Conservation (phyloP, 2,113 vertebrate genomes). For the Sporophila hypoxantha region DNA sequence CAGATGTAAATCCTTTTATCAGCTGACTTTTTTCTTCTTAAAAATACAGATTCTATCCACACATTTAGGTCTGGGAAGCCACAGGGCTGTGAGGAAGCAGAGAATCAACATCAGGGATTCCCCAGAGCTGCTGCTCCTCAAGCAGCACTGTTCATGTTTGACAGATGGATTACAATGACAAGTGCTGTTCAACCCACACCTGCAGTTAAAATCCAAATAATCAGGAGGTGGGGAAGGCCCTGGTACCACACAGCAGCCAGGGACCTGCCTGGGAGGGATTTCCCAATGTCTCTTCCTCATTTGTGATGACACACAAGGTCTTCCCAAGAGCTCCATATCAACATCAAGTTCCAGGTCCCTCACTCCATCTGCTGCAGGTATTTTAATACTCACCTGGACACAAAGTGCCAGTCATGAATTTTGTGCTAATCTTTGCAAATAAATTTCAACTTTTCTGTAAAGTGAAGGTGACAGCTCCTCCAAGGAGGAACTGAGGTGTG, state of each 20-base stretch:
- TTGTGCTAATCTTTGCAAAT: background rate
- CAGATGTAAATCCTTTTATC: background rate
- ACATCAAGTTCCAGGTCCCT: background rate
- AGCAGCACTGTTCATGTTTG: background rate
- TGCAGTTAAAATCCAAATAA: background rate
- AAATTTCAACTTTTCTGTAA: background rate
- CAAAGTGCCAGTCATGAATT: background rate
- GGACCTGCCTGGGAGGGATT: accelerated
- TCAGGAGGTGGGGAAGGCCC: background rate
- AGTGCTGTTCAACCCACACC: background rate
- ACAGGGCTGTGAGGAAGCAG: background rate
- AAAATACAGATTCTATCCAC: no score
- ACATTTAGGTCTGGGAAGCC: no score
- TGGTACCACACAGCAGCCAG: accelerated
- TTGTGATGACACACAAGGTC: accelerated
- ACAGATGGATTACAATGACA: accelerated
- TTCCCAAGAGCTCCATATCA: accelerated
- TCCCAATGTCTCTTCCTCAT: background rate
- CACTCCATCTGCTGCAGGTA: background rate
- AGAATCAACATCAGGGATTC: background rate
- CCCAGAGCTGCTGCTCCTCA: background rate
- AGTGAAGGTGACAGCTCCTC: background rate
- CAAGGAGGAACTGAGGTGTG: background rate
- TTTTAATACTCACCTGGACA: background rate
- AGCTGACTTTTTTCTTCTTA: background rate